Percentiles rank a stretch among this genome's conserved stretches.
Conservation (phyloP, 2,888 invertebrate species). For the Lithodes maja region DNA sequence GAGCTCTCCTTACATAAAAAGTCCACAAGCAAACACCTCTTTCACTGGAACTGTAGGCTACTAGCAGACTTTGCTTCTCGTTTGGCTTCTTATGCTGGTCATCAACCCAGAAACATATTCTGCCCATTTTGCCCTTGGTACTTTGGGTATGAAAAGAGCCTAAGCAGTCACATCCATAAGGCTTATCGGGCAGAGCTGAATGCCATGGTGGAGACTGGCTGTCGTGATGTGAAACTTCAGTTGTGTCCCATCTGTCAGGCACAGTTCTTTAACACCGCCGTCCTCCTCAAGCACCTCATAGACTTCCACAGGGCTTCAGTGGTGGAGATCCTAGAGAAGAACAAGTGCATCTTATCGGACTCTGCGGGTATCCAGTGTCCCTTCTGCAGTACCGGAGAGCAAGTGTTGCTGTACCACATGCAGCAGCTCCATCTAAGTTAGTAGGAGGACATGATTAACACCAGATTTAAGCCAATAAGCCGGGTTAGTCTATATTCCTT, state of each 20-base stretch:
- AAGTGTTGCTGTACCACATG: slow-evolving; percentile 68
- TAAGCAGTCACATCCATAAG: slow-evolving; percentile 67
- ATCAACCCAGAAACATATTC: slow-evolving; percentile 64
- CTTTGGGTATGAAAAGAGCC: slow-evolving; percentile 67
- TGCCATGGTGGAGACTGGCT: slow-evolving; percentile 52
- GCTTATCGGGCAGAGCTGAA: slow-evolving; percentile 62
- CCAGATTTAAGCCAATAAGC: slow-evolving; percentile 50
- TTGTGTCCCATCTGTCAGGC: slow-evolving; percentile 69
- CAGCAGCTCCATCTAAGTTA: slow-evolving; percentile 57
- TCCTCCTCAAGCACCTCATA: slow-evolving; percentile 65
- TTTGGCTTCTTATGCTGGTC: slow-evolving; percentile 66
- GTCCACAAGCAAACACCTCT: slow-evolving; percentile 51
- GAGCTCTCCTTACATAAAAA: slow-evolving; percentile 67
- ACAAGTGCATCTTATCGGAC: slow-evolving; percentile 46
- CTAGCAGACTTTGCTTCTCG: slow-evolving; percentile 61
- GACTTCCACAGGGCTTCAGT: slow-evolving; percentile 68
- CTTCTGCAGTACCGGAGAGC: slow-evolving; percentile 67
- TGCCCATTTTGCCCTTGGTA: slow-evolving; percentile 70
- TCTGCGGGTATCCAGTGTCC: slow-evolving; percentile 64
- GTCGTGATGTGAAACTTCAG: slow-evolving; percentile 57
- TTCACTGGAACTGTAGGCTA: slow-evolving; percentile 57
- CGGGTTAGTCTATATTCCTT: slow-evolving; percentile 36
- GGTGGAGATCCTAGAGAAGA: slow-evolving; percentile 61
- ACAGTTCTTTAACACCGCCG: slow-evolving; percentile 63
- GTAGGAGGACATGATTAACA: slow-evolving; percentile 54